Conservation (phyloP, 2,888 invertebrate species). For the Argyresthia goedartella region DNA sequence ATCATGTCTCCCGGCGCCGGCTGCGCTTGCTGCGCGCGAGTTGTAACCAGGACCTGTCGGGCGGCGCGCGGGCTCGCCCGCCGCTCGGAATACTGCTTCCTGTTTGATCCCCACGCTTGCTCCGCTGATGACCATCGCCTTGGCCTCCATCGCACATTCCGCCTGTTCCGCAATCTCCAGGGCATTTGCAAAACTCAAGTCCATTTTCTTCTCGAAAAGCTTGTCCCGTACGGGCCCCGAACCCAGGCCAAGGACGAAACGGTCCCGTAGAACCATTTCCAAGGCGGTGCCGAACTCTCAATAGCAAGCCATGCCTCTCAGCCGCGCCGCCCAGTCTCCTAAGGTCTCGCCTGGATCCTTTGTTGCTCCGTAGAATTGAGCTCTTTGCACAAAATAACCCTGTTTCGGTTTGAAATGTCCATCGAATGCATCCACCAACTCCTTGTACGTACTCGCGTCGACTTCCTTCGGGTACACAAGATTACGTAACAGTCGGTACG, state of each 20-base stretch:
- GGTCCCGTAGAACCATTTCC: slow-evolving; percentile 12
- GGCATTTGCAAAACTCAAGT: slow-evolving; percentile 10
- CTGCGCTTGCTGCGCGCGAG: background rate
- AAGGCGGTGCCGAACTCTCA: slow-evolving; percentile 14
- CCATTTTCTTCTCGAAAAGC: slow-evolving; percentile 9
- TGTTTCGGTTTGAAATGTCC: no score
- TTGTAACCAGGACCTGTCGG: background rate
- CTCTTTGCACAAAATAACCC: no score
- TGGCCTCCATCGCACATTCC: slow-evolving; percentile 5
- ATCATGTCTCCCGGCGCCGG: background rate
- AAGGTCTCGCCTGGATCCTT: no score
- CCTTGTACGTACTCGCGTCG: no score
- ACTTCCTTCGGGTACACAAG: no score
- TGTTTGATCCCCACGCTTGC: slow-evolving; percentile 7
- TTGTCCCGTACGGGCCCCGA: slow-evolving; percentile 12
- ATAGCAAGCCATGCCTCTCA: slow-evolving; percentile 9
- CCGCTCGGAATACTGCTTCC: slow-evolving; percentile 12
- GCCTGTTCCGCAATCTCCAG: slow-evolving; percentile 11
- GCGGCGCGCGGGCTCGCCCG: no score
- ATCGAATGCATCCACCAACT: no score
- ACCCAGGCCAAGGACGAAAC: no score
- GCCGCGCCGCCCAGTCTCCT: no score
- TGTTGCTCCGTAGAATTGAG: no score
- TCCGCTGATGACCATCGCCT: background rate
- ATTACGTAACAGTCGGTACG: no score